Evolutionary conservation across 2,113 vertebrate genomes (phyloP).

Genomic region (Spilogale gracilis): DNA sequence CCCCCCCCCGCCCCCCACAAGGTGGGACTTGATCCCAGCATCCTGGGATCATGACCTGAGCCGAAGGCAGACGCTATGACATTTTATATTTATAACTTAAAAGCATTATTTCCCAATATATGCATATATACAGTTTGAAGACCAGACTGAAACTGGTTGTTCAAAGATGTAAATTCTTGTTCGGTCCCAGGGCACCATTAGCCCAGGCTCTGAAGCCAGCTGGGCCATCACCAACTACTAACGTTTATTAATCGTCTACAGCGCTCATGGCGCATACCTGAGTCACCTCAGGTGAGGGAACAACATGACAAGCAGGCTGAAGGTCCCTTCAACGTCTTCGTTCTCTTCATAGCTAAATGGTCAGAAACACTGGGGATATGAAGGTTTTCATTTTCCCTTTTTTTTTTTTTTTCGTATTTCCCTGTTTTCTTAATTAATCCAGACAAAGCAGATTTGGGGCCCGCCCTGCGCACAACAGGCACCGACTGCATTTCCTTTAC

Average conservation of each 20-base stretch:
- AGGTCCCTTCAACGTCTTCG: not conserved
- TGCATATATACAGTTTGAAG: not conserved
- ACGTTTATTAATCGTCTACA: not conserved
- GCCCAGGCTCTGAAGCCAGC: not conserved
- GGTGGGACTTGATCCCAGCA: too few relatives aligned
- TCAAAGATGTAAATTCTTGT: not conserved
- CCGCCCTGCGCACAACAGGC: not conserved
- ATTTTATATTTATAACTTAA: not conserved
- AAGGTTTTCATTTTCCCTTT: not conserved
- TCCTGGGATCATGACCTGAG: too few relatives aligned
- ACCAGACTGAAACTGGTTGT: not conserved
- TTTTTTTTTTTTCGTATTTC: not conserved
- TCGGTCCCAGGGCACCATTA: too few relatives aligned
- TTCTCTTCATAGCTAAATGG: not conserved
- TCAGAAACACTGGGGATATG: rapidly evolving
- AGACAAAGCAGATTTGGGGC: not conserved
- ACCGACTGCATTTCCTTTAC: not conserved
- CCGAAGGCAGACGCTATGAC: not conserved
- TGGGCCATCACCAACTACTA: not conserved
- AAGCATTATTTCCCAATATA: not conserved
- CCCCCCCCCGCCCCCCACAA: too few relatives aligned
- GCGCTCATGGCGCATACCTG: not conserved
- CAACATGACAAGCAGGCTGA: not conserved
- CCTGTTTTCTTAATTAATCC: not conserved
- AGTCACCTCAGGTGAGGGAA: not conserved